phyloP scores from a whole-genome alignment of 2,888 invertebrate genomes.

The Pelosia muscerda region DNA sequence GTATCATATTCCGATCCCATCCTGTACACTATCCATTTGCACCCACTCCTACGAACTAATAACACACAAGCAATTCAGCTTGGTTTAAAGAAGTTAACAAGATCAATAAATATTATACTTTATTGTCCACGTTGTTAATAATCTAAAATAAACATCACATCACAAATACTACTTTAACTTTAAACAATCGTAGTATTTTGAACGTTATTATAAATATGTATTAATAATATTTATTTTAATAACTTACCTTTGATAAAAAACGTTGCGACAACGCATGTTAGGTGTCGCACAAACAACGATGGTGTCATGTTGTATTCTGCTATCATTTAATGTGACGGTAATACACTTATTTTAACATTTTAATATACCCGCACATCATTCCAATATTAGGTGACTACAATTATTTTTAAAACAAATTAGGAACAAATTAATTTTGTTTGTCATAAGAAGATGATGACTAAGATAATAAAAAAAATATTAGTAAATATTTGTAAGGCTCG shows the following conservation, averaged over 20 bases:
- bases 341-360: constrained; percentile 41
- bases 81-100: not conserved
- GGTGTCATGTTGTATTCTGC: constrained; percentile 55
- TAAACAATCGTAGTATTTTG: not conserved
- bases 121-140: not conserved
- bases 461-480: constrained; percentile 23
- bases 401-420: not conserved
- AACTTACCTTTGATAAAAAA: constrained; percentile 73
- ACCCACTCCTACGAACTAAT: not conserved
- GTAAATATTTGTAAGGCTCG: constrained; percentile 67
- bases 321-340: constrained; percentile 24
- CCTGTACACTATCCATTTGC: not conserved
- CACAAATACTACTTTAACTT: not conserved
- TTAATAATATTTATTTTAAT: not conserved
- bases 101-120: not conserved
- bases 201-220: not conserved
- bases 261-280: constrained; percentile 68
- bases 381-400: not conserved
- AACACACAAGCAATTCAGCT: not conserved
- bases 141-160: not conserved
- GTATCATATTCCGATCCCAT: not conserved
- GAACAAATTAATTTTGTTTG: constrained; percentile 6
- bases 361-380: constrained; percentile 12
- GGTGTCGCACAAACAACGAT: constrained; percentile 56
- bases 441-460: constrained; percentile 10